Percentiles rank a stretch among this genome's conserved stretches.
Evolutionary conservation across 2,113 vertebrate species (phyloP).

Genomic region (Perca fluviatilis): DNA sequence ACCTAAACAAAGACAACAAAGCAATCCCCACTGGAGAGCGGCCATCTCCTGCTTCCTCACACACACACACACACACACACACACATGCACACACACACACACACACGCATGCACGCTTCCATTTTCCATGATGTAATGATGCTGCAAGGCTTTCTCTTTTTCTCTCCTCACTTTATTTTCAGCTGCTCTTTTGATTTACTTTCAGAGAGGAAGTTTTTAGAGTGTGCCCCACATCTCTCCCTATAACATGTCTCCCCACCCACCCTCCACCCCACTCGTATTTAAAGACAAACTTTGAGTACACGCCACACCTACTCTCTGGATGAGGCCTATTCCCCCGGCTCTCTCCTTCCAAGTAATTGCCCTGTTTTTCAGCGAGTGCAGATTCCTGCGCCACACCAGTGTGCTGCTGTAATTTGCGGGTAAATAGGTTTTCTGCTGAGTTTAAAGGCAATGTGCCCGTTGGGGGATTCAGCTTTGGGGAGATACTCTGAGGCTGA

Average conservation of each 20-base stretch:
- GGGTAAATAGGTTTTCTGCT: slow-evolving; percentile 81
- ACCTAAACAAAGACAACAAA: slow-evolving; percentile 78
- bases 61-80: slow-evolving; percentile 19
- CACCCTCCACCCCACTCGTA: slow-evolving; percentile 1
- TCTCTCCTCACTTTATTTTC: slow-evolving; percentile 26
- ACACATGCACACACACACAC: neutral
- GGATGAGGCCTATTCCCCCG: slow-evolving; percentile 70
- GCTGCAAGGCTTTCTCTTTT: slow-evolving; percentile 64
- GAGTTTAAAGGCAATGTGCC: slow-evolving; percentile 77
- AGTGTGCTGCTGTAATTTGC: slow-evolving; percentile 75
- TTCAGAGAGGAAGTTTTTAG: slow-evolving; percentile 53
- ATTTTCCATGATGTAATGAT: slow-evolving; percentile 76
- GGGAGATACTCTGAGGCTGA: slow-evolving; percentile 53
- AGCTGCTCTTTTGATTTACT: slow-evolving; percentile 57
- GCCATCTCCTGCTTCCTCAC: slow-evolving; percentile 44
- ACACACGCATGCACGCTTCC: neutral
- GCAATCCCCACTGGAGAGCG: slow-evolving; percentile 72
- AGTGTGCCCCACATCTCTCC: slow-evolving; percentile 24
- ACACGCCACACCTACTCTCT: slow-evolving; percentile 65
- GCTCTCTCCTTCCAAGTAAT: slow-evolving; percentile 76
- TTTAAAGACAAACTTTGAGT: slow-evolving; percentile 63
- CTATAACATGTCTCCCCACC: slow-evolving; percentile 15
- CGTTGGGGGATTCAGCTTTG: slow-evolving; percentile 66
- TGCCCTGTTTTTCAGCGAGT: slow-evolving; percentile 75
- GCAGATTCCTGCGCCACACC: slow-evolving; percentile 57